Evolutionary conservation across 2,113 vertebrate genomes (phyloP).

Genomic region (Actenoides lindsayi): DNA sequence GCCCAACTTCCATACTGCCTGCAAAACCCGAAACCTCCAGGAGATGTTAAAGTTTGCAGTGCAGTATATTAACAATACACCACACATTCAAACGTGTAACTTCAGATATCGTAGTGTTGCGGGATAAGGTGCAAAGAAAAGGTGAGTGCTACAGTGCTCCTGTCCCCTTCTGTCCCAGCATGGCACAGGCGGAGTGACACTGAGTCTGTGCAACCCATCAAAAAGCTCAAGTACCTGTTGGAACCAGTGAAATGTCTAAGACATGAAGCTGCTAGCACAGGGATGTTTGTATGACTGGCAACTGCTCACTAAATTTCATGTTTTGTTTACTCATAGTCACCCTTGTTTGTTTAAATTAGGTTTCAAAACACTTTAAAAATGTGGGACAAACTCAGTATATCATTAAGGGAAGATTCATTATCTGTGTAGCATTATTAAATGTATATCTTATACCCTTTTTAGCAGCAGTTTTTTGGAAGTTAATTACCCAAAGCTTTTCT

Average conservation of each 20-base stretch:
- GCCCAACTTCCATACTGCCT: background rate
- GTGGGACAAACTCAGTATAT: slow-evolving; percentile 11
- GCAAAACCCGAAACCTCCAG: background rate
- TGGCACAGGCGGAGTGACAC: background rate
- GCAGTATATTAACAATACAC: background rate
- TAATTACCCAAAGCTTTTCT: slow-evolving; percentile 13
- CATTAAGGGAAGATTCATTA: slow-evolving; percentile 11
- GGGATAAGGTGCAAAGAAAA: background rate
- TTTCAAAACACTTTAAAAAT: background rate
- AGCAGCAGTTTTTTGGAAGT: background rate
- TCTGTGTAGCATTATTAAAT: slow-evolving; percentile 19
- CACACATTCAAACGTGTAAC: background rate
- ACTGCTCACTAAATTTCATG: background rate
- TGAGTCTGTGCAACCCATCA: background rate
- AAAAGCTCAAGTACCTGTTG: background rate
- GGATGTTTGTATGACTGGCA: background rate
- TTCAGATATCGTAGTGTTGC: background rate
- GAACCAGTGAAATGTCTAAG: background rate
- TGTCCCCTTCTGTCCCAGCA: background rate
- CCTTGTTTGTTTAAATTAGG: slow-evolving; percentile 4
- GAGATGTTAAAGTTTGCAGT: background rate
- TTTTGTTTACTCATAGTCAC: slow-evolving; percentile 19
- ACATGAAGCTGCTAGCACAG: background rate
- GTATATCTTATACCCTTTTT: background rate
- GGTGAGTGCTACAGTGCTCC: background rate